Base-by-base conservation (phyloP, 2,113 vertebrate genomes). In the Misgurnus mizolepis region DNA sequence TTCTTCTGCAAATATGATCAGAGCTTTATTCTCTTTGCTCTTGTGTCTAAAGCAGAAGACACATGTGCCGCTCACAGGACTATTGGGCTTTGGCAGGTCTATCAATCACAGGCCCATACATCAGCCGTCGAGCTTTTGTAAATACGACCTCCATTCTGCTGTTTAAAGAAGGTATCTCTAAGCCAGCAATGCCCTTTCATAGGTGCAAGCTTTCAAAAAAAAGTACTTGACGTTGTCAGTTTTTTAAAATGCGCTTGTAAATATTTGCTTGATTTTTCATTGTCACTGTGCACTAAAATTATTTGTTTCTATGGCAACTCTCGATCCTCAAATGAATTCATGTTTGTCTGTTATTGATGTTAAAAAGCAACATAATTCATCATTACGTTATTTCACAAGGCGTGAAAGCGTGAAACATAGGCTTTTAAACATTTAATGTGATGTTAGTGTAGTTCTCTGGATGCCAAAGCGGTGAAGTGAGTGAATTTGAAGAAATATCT, bases 1-100 rank as follows among this genome's bases (percentile, higher is more conserved):
- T 92, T 86, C 40, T 83, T 86, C 89, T 82, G 85, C 90, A 93
- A 92, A 93, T 91, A 93, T 92, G 90, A 92, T 91, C 92, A 92
- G 86, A 92, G 91, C 89, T 89, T 89, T 88, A 89, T 87, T 91
- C 91, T 87, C 88, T 84, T 73, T 64, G 81, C 88, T 86, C 88
- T 91, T 86, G 91, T 89, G 89, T 88, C 86, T 79, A 49, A 81
- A 87, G 86, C 86, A 68, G 85, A 86, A 77, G 67, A 81, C 82
- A 84, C 85, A 85, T 77, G 74, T 6, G 62, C 85, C 69, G 83
- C 83, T 50, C 61, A 56, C 68, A 83, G 86, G 89, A 88, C 88
- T 89, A 88, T 89, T 86, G 87, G 87, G 79, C 83, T 88, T 87
- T 91, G 88, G 88, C 89, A 88, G 88, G 85, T 86, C 84, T 88